Evolutionary conservation across 1,140 invertebrate species (phyloP), one percentile per base, ranked within the genome.

Genomic region (Adoxophyes honmai): DNA sequence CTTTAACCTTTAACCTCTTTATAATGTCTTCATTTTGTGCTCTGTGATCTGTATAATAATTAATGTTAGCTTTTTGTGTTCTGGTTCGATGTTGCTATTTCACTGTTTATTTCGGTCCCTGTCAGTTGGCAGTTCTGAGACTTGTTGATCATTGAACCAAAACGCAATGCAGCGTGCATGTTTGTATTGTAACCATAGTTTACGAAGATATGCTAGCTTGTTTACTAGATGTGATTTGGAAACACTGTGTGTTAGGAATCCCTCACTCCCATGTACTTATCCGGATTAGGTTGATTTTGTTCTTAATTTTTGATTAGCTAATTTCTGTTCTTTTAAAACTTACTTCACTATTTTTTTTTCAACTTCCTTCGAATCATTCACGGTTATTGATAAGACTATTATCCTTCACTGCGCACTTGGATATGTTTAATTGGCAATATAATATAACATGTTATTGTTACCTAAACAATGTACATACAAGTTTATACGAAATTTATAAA

Each of bases 61-160:
- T 86, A 85, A 89, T 87, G 84, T 86, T 84, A 86, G 84, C 82
- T 87, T 86, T 75, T 87, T 87, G 81, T 81, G 84, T 85, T 86
- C 69, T 88, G 86, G 86, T 86, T 86, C 86, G 79, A 84, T 85
- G 59, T 72, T 60, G 70, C 71, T 72, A 68, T 42, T 60, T 11
- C 52, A 34, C 59, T 52, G 37, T 55, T 62, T 16, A 57, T 65
- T 66, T 67, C 51, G 66, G 53, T 59, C 38, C 68, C 70, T 63
- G 58, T 70, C 66, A 69, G 55, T 37, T 68, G 68, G 48, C 68
- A 16, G 57, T 42, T 79, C 78, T 78, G 76, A 59, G 15, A 21
- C 34, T 56, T 51, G 63, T 80, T 84, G 60, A 74, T 78, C 82
- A 84, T 88, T 85, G 85, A 86, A 86, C 85, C 85, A 88, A 78